Conservation (phyloP, 1,140 invertebrate species). For the Hyphantria cunea region DNA sequence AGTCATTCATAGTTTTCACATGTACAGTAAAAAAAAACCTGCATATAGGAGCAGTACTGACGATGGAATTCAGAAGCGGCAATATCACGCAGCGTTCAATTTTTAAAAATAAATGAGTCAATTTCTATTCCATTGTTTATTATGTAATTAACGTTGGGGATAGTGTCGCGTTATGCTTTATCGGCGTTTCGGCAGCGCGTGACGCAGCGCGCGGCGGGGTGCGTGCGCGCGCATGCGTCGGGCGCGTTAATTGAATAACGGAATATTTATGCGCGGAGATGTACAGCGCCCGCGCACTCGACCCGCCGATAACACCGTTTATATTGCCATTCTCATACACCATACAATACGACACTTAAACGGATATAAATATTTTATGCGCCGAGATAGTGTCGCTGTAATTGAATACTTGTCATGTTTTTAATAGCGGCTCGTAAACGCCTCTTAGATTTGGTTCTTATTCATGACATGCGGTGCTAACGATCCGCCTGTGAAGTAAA, state of each 20-base stretch:
- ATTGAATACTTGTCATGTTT: slow-evolving; percentile 13
- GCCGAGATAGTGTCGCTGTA: slow-evolving; percentile 11
- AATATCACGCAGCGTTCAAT: not conserved
- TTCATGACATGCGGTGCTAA: slow-evolving; percentile 21
- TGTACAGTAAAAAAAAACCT: not conserved
- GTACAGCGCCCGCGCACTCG: not conserved
- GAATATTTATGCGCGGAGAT: not conserved
- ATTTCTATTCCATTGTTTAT: not conserved
- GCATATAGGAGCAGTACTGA: not conserved
- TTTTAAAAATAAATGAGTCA: not conserved
- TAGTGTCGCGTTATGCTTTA: slow-evolving; percentile 1
- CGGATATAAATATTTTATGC: slow-evolving; percentile 25
- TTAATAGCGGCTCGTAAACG: slow-evolving; percentile 18
- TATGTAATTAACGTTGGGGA: not conserved
- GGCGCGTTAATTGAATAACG: slow-evolving; percentile 14
- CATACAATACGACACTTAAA: slow-evolving; percentile 3
- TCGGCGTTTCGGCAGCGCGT: not conserved
- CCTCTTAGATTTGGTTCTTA: slow-evolving; percentile 14
- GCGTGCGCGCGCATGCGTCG: slow-evolving; percentile 18
- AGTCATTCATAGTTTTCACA: no score
- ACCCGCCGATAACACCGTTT: not conserved
- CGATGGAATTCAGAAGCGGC: not conserved
- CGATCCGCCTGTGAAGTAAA: slow-evolving; percentile 1
- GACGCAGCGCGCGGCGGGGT: slow-evolving; percentile 5
- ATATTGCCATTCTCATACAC: slow-evolving; percentile 18